phyloP scores from a whole-genome alignment of 2,797 vertebrate species.

The Sciaenops ocellatus region DNA sequence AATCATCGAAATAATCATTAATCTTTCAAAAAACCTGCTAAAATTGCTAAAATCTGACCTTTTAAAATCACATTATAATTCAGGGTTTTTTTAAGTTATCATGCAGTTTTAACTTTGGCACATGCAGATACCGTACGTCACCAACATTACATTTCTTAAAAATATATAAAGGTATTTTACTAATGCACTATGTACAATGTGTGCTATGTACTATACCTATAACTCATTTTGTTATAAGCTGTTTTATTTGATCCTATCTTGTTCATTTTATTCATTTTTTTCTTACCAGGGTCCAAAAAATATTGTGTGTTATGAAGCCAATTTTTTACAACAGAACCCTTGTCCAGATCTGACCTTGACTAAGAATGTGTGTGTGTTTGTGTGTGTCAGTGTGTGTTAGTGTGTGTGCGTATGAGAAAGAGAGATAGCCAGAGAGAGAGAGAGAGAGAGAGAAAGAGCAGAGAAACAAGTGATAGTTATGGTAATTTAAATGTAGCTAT shows the following conservation, averaged over 20 bases:
- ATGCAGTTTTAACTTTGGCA: neutral
- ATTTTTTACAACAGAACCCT: conserved; percentile 50
- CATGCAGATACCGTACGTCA: too few species aligned
- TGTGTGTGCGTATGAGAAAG: neutral
- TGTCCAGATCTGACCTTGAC: conserved; percentile 75
- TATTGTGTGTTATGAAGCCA: conserved; percentile 24
- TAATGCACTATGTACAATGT: neutral
- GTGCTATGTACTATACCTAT: too few species aligned
- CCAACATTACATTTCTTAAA: neutral
- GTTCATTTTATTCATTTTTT: neutral
- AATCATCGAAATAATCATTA: too few species aligned
- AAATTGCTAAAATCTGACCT: neutral
- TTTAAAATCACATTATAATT: neutral
- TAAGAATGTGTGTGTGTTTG: conserved; percentile 34
- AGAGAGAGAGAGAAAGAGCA: neutral
- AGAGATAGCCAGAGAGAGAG: too few species aligned
- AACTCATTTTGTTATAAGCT: neutral
- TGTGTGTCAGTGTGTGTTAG: conserved; percentile 13
- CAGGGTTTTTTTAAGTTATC: neutral
- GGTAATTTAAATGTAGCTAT: neutral
- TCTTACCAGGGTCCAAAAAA: neutral
- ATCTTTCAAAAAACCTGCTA: too few species aligned
- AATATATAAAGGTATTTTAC: neutral
- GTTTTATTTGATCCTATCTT: neutral
- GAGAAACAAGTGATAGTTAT: neutral